A percentile compares a stretch with the other conserved stretches of the same genome.
These are phyloP conservation scores for Glyptemys insculpta DNA, from an alignment of 2,797 vertebrate genomes.

Conservation along the genomic window DNA sequence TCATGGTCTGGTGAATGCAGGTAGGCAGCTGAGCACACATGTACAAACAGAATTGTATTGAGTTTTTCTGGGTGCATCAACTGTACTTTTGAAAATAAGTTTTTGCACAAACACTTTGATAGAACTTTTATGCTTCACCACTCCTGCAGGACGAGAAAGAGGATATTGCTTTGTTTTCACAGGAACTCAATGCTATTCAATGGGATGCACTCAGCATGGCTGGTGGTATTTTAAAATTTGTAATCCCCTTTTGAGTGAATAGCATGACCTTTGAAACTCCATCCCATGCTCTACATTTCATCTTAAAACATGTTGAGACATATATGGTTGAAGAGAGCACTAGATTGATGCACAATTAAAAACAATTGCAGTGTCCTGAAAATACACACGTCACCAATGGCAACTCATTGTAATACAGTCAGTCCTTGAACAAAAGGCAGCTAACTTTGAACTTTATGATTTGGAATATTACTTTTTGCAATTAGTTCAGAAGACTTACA, in stretches of 20 bases:
- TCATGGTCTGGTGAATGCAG: neutral
- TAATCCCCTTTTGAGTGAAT: neutral
- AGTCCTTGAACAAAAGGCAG: neutral
- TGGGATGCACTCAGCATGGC: neutral
- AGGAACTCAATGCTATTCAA: neutral
- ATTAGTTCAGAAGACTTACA: neutral
- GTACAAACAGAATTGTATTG: neutral
- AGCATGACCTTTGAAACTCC: neutral
- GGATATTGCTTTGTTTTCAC: neutral
- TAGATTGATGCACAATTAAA: neutral
- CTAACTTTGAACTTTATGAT: neutral
- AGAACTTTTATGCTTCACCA: rapidly evolving
- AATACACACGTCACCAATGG: neutral
- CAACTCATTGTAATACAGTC: neutral
- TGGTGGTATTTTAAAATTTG: neutral
- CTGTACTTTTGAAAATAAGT: neutral
- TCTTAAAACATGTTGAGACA: neutral
- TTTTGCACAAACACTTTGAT: neutral
- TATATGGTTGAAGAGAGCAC: neutral
- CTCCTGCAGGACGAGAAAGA: neutral
- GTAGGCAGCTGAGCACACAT: neutral
- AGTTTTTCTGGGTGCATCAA: neutral
- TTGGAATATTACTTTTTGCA: neutral
- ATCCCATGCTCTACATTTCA: neutral
- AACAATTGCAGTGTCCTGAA: neutral